A percentile compares a stretch with the other conserved stretches of the same genome.
Conservation (phyloP, 2,797 vertebrate species). For the Oreortyx pictus region DNA sequence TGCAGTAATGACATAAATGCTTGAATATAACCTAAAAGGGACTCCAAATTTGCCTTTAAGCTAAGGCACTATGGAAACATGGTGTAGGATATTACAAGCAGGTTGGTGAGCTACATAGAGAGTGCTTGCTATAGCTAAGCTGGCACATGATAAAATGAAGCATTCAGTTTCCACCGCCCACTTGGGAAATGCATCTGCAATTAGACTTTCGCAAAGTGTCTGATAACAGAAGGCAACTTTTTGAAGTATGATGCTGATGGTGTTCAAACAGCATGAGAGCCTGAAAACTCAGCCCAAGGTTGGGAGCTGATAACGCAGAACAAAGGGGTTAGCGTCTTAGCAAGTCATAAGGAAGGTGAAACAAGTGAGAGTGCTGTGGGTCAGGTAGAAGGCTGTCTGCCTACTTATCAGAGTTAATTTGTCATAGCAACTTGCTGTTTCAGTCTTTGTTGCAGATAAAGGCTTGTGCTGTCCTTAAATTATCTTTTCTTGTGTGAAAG, state of each 20-base stretch:
- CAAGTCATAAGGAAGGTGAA: not conserved
- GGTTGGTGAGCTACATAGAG: not conserved
- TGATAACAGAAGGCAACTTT: slow-evolving; percentile 56
- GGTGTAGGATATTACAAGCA: not conserved
- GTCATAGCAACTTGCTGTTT: not conserved
- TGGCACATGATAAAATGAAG: not conserved
- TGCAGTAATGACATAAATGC: not conserved
- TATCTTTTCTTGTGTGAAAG: not conserved
- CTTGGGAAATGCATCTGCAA: slow-evolving; percentile 25
- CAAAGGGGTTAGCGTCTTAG: not conserved
- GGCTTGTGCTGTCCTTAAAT: not conserved
- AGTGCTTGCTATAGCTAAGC: not conserved
- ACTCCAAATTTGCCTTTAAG: not conserved
- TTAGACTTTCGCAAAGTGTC: not conserved
- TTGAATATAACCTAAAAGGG: not conserved
- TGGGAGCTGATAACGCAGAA: not conserved
- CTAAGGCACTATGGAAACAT: not conserved
- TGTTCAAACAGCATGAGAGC: not conserved
- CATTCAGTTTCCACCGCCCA: not conserved
- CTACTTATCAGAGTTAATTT: slow-evolving; percentile 22
- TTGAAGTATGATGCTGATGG: not conserved
- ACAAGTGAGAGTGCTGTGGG: not conserved
- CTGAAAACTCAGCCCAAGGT: slow-evolving; percentile 25
- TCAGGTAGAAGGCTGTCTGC: not conserved
- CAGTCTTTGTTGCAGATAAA: not conserved